Conservation (phyloP, 2,113 vertebrate species). For the Phalacrocorax brasilianus region DNA sequence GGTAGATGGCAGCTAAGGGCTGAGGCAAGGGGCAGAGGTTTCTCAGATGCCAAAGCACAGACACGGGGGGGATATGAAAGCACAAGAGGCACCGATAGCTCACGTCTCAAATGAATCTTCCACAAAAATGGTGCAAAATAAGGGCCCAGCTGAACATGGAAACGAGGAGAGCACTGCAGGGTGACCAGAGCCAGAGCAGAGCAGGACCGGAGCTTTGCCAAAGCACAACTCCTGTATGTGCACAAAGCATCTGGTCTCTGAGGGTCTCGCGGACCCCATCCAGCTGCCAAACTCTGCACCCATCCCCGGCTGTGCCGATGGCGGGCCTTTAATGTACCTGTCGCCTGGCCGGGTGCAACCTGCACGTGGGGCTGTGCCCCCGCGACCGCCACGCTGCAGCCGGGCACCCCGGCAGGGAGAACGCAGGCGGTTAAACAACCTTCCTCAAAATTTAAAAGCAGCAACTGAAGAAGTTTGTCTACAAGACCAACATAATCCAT, state of each 20-base stretch:
- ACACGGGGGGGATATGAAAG: fast-evolving
- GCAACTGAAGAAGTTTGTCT: background rate
- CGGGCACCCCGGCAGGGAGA: background rate
- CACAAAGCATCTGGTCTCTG: background rate
- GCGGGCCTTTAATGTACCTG: no score
- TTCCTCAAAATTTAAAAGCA: background rate
- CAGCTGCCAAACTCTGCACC: background rate
- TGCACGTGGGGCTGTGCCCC: background rate
- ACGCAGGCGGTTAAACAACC: background rate
- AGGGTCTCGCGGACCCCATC: background rate
- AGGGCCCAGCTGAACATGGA: background rate
- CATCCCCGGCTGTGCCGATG: no score
- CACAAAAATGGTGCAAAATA: background rate
- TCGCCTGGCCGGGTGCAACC: background rate
- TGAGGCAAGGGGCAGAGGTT: background rate
- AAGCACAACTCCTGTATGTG: background rate
- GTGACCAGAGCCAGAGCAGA: fast-evolving
- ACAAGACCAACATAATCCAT: background rate
- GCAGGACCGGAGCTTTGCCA: background rate
- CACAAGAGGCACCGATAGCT: background rate
- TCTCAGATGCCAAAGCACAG: background rate
- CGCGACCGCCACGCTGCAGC: background rate
- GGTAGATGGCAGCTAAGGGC: background rate
- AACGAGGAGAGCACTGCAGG: background rate
- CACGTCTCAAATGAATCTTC: background rate